These are phyloP conservation scores for Drosophila prolongata DNA, from an alignment of 2,888 invertebrate species.

Conservation along the genomic window DNA sequence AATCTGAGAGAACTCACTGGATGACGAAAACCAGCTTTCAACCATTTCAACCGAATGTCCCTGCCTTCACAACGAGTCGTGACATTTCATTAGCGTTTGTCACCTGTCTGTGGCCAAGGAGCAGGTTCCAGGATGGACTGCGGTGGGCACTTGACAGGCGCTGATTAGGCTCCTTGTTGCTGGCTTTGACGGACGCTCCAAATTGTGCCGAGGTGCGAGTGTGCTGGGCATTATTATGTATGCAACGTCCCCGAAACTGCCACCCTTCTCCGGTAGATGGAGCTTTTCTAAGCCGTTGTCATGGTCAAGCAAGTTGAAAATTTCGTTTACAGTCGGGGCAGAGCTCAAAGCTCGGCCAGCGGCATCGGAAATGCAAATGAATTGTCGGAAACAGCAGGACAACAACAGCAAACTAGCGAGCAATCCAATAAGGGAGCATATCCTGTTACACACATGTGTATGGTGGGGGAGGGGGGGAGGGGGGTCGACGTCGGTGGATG, in stretches of 20 bases:
- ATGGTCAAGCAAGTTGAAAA: constrained; percentile 34
- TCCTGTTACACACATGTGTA: constrained; percentile 32
- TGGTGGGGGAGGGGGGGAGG: not conserved
- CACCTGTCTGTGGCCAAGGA: constrained; percentile 31
- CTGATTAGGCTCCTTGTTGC: constrained; percentile 39
- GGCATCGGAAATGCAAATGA: constrained; percentile 65
- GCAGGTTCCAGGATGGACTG: constrained; percentile 11
- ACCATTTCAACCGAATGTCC: constrained; percentile 26
- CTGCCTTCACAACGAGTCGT: constrained; percentile 38
- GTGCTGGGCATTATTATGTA: constrained; percentile 31
- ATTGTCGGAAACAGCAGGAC: constrained; percentile 55
- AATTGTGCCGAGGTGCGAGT: constrained; percentile 22
- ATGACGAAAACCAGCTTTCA: constrained; percentile 19
- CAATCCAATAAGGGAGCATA: constrained; percentile 55
- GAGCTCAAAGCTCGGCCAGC: constrained; percentile 30
- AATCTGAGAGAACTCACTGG: constrained; percentile 1
- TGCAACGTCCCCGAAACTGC: not conserved
- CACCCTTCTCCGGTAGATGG: not conserved
- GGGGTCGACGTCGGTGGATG: not conserved
- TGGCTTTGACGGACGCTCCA: constrained; percentile 25
- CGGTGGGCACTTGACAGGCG: constrained; percentile 35
- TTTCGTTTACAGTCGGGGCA: constrained; percentile 32
- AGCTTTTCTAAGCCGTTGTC: constrained; percentile 37
- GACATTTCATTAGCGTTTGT: constrained; percentile 69
- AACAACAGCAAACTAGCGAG: constrained; percentile 26